Conservation (phyloP, 2,797 vertebrate species). For the Fistularia tabacaria region DNA sequence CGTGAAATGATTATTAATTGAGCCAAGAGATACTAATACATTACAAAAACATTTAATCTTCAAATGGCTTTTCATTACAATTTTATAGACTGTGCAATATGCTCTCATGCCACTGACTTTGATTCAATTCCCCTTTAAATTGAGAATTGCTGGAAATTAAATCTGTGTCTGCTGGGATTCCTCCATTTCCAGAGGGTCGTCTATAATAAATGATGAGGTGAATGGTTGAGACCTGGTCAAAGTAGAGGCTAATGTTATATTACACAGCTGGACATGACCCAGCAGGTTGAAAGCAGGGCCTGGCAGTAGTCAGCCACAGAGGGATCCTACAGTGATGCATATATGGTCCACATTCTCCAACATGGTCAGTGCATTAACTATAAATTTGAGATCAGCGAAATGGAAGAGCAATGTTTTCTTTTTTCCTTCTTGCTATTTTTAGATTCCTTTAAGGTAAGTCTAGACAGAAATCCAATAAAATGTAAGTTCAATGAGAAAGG, state of each 20-base stretch:
- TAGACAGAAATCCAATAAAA: neutral
- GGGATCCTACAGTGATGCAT: slow-evolving; percentile 55
- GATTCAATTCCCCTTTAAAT: slow-evolving; percentile 65
- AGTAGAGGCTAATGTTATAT: slow-evolving; percentile 60
- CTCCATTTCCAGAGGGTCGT: slow-evolving; percentile 61
- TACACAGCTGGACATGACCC: slow-evolving; percentile 66
- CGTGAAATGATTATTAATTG: slow-evolving; percentile 63
- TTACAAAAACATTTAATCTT: slow-evolving; percentile 65
- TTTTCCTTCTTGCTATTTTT: slow-evolving; percentile 22
- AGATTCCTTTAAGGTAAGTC: neutral
- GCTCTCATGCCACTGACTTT: slow-evolving; percentile 39
- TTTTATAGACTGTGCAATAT: neutral
- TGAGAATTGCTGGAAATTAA: slow-evolving; percentile 61
- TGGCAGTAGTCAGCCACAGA: slow-evolving; percentile 68
- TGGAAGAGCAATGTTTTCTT: slow-evolving; percentile 25
- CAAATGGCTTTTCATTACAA: slow-evolving; percentile 66
- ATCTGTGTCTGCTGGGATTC: slow-evolving; percentile 57
- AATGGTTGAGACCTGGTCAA: slow-evolving; percentile 61
- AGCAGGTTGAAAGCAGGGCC: slow-evolving; percentile 49
- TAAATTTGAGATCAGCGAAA: slow-evolving; percentile 43
- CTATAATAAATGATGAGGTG: slow-evolving; percentile 68
- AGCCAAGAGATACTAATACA: slow-evolving; percentile 60
- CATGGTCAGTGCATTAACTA: slow-evolving; percentile 57
- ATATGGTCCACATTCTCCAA: slow-evolving; percentile 42
- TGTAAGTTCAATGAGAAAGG: neutral